These are phyloP conservation scores for Gordius sp. DNA, from an alignment of 2,888 invertebrate species.

Conservation along the genomic window DNA sequence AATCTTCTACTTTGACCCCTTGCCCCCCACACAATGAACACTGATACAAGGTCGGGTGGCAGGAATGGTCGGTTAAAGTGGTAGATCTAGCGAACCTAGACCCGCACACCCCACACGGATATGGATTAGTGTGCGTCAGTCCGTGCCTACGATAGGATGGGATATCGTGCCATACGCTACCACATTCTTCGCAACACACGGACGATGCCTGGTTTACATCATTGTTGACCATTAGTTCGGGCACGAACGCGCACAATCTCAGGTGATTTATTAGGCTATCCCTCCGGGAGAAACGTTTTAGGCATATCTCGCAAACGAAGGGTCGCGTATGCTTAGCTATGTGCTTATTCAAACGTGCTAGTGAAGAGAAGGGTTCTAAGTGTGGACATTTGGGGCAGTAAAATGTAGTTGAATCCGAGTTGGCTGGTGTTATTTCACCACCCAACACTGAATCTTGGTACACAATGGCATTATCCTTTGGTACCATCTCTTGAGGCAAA, in stretches of 20 bases:
- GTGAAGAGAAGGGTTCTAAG: too few relatives aligned
- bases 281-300: not conserved
- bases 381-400: constrained; percentile 9
- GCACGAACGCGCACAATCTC: not conserved
- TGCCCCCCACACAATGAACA: not conserved
- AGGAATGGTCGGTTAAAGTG: not conserved
- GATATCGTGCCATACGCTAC: not conserved
- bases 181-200: not conserved
- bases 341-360: not conserved
- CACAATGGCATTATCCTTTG: too few relatives aligned
- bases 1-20: too few relatives aligned
- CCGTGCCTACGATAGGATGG: not conserved
- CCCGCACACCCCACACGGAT: not conserved
- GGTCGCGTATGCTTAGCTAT: not conserved
- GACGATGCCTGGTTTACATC: too few relatives aligned
- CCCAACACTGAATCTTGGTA: too few relatives aligned
- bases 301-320: constrained; percentile 9
- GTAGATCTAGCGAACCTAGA: not conserved
- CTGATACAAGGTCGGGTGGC: not conserved
- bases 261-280: constrained; percentile 12
- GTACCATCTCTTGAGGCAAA: too few relatives aligned
- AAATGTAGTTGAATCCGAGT: too few relatives aligned
- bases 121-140: not conserved
- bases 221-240: too few relatives aligned
- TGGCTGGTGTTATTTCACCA: too few relatives aligned